Conservation (phyloP, 2,113 vertebrate genomes). For the Barbus barbus region DNA sequence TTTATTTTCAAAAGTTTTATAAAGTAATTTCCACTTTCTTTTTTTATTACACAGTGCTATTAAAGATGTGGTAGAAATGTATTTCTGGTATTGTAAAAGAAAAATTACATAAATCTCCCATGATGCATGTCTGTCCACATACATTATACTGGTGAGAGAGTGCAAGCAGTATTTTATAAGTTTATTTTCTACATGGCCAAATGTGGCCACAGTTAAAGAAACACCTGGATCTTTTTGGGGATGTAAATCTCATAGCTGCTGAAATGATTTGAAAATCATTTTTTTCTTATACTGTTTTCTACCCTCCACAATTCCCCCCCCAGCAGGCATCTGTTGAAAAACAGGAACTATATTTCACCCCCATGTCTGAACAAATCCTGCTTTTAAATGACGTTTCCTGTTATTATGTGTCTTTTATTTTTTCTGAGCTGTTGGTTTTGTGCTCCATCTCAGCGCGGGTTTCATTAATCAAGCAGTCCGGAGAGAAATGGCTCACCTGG, state of each 20-base stretch:
- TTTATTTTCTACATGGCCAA: conserved; percentile 2
- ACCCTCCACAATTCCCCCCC: neutral
- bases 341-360: neutral
- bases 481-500: conserved; percentile 47
- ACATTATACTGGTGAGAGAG: neutral
- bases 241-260: conserved; percentile 10
- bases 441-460: conserved; percentile 18
- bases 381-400: conserved; percentile 20
- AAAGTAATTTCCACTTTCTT: neutral
- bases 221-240: neutral
- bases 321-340: conserved; percentile 12
- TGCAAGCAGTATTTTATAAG: neutral
- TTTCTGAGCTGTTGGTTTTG: conserved; percentile 25
- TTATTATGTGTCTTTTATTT: neutral
- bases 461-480: conserved; percentile 46
- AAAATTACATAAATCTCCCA: neutral
- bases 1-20: neutral
- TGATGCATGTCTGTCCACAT: neutral
- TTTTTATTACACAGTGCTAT: neutral
- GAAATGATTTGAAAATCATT: neutral
- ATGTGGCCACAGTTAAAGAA: neutral
- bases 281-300: conserved; percentile 9
- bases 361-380: neutral
- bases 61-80: neutral
- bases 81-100: neutral